Conservation (phyloP, 2,888 invertebrate genomes). For the Arenicola marina region DNA sequence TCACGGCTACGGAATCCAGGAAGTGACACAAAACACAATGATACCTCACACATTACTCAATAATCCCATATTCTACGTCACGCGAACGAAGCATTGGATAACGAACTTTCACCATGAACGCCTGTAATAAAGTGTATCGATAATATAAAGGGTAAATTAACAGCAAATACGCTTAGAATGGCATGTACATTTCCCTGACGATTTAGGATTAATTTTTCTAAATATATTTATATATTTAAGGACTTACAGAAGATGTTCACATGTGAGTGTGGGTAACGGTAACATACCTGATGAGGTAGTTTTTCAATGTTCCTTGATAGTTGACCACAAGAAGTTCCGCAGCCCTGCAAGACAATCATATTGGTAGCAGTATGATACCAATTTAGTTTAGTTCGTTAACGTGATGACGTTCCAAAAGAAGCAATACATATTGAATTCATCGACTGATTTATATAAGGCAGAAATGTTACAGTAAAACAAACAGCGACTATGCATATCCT, state of each 20-base stretch:
- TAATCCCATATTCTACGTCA: too few species aligned
- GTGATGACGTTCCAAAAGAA: neutral
- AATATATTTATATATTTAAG: too few species aligned
- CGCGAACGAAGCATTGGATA: too few species aligned
- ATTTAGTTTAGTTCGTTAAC: neutral
- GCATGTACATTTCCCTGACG: neutral
- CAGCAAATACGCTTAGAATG: neutral
- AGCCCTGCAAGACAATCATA: constrained; percentile 62
- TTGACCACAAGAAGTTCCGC: constrained; percentile 73
- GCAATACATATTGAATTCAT: too few species aligned
- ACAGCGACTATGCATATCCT: neutral
- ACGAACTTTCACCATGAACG: too few species aligned
- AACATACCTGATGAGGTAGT: constrained; percentile 68
- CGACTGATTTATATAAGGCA: neutral
- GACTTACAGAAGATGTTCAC: too few species aligned
- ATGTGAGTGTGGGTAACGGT: too few species aligned
- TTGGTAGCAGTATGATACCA: neutral
- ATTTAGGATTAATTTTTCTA: neutral
- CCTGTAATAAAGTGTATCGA: too few species aligned
- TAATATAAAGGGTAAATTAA: too few species aligned
- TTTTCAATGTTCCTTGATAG: constrained; percentile 70
- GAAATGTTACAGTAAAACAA: neutral
- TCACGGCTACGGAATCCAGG: too few species aligned
- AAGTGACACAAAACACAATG: too few species aligned
- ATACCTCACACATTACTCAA: too few species aligned